Evolutionary conservation across 2,797 vertebrate genomes (phyloP), one percentile per base, ranked within the genome.

Genomic region (Heteromormyrus szaboi): DNA sequence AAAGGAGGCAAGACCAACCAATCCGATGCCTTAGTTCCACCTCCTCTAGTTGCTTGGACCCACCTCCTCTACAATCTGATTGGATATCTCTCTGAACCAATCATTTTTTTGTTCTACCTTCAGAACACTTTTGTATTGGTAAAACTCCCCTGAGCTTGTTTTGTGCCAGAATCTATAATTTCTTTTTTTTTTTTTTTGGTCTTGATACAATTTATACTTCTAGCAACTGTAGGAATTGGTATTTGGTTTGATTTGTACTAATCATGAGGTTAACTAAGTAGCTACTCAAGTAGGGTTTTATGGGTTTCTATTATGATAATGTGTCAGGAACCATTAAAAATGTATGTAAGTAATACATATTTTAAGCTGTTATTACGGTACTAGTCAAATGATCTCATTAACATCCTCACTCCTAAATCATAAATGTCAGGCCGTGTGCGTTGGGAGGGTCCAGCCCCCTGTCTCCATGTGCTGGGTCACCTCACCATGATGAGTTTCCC

Each of bases 341-440:
- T 79, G 72, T 41, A 79, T 79, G 65, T 9, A 44, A 79, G 14
- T 79, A 79, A 79, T 79, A 44, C 72, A 44, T 79, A 41, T 79
- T 41, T 79, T 41, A 44, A n/a, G 72, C 33, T 79, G 41, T 41
- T 79, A 79, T 79, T 79, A 79, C 2, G 33, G 72, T 79, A 44
- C 5, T 79, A 41, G 72, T 79, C 72, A 79, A 79, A 79, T 41
- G 72, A 79, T 79, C 72, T 79, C 72, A 79, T 79, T 79, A 79
- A 79, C 37, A 19, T 41, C 72, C 19, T 19, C 25, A 79, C 12
- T 79, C 17, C 37, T 79, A 72, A 72, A 72, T 79, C 72, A 79
- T 41, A 79, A 79, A 79, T 79, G 33, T 44, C 72, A 44, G 33
- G 72, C 37, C 1, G 6, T 79, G 41, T 44, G 72, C 2, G 12